Evolutionary conservation across 1,140 invertebrate species (phyloP).

Genomic region (Chrysoperla carnea): DNA sequence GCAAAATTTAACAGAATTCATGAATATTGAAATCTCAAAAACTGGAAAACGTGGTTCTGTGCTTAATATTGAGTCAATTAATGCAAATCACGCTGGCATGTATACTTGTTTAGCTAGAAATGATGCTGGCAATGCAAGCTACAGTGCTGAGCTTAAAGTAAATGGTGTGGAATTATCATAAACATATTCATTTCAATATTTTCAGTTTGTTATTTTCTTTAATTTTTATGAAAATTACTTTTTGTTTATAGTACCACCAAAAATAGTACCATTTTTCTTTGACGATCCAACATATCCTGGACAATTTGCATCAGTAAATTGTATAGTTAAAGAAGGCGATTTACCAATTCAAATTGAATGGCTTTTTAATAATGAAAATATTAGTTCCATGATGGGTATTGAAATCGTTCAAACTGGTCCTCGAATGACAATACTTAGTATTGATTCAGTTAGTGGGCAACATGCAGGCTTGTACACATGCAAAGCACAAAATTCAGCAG

Average conservation of each 20-base stretch:
- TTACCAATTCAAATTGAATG: conserved; percentile 46
- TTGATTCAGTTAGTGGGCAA: conserved; percentile 25
- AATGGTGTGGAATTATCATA: conserved; percentile 30
- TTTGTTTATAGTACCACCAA: conserved; percentile 32
- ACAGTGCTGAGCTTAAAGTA: conserved; percentile 40
- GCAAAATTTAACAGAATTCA: conserved; percentile 17
- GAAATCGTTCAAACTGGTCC: conserved; percentile 24
- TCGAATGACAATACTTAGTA: conserved; percentile 27
- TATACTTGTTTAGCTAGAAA: conserved; percentile 28
- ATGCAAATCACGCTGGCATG: conserved; percentile 3
- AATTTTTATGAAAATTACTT: background rate
- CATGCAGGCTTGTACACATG: conserved; percentile 46
- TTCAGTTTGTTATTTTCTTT: background rate
- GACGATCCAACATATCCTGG: conserved; percentile 49
- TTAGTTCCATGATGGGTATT: conserved; percentile 26
- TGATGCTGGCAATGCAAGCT: conserved; percentile 41
- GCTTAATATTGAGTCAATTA: conserved; percentile 9
- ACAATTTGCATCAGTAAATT: conserved; percentile 52
- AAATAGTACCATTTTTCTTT: conserved; percentile 48
- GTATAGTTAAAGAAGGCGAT: conserved; percentile 52
- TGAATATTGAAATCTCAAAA: conserved; percentile 15
- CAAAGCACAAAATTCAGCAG: conserved; percentile 45
- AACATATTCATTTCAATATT: background rate
- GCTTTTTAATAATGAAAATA: conserved; percentile 35
- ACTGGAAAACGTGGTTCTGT: conserved; percentile 2